Conservation (phyloP, 2,888 invertebrate genomes). For the Pomacea canaliculata region DNA sequence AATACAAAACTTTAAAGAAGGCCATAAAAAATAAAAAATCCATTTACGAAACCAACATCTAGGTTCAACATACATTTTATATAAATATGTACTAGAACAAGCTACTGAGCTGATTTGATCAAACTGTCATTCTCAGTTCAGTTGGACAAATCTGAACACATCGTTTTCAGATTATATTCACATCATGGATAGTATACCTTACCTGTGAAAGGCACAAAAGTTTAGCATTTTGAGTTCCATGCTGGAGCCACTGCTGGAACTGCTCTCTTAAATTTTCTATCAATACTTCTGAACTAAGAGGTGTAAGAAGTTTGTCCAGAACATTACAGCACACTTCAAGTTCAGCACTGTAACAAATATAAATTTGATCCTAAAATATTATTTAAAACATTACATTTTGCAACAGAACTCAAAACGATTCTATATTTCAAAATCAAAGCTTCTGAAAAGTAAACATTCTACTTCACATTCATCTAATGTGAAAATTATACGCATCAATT, state of each 20-base stretch:
- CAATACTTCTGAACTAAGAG: constrained; percentile 76
- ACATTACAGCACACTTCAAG: constrained; percentile 78
- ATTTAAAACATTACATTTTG: neutral
- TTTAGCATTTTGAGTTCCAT: constrained; percentile 77
- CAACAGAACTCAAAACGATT: no score
- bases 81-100: no score
- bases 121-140: no score
- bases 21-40: no score
- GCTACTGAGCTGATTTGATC: no score
- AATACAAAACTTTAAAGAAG: no score
- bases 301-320: constrained; percentile 77
- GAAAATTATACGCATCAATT: no score
- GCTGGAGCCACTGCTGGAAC: constrained; percentile 72
- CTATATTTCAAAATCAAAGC: no score
- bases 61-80: no score
- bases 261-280: constrained; percentile 73
- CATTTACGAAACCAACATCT: no score
- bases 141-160: neutral
- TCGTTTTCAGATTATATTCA: neutral
- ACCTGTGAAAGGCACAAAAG: constrained; percentile 77
- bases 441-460: no score
- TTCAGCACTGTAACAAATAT: constrained; percentile 72
- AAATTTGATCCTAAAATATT: neutral
- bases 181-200: constrained; percentile 22
- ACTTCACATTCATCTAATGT: no score